Conservation (phyloP, 2,113 vertebrate species). For the Zapus hudsonius region DNA sequence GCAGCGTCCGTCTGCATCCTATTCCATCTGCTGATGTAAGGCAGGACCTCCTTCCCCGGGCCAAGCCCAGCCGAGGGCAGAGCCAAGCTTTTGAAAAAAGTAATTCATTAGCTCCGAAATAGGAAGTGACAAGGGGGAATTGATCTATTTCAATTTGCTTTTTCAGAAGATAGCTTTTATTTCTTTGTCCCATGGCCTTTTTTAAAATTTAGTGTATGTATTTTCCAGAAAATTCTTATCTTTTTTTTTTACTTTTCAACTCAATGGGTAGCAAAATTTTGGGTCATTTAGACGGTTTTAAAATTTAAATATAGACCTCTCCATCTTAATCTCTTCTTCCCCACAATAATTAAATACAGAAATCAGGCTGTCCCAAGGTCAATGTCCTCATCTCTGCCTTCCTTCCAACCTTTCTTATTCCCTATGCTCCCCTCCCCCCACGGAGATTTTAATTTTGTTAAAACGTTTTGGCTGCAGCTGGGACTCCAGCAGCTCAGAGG, state of each 20-base stretch:
- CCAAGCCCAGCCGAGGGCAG: background rate
- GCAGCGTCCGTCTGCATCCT: no score
- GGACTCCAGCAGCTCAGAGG: slow-evolving; percentile 61
- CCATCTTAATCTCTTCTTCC: background rate
- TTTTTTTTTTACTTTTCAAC: background rate
- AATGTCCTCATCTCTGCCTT: background rate
- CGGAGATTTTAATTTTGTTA: slow-evolving; percentile 78
- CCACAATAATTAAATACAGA: background rate
- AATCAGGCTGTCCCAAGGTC: background rate
- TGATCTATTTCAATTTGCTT: slow-evolving; percentile 71
- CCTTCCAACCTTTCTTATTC: slow-evolving; percentile 4
- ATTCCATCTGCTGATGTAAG: background rate
- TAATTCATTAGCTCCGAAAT: slow-evolving; percentile 73
- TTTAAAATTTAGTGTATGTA: slow-evolving; percentile 44
- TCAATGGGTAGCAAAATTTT: background rate
- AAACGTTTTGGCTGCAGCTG: slow-evolving; percentile 67
- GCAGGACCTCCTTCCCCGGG: background rate
- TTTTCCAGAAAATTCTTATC: slow-evolving; percentile 55
- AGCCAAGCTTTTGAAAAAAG: slow-evolving; percentile 61
- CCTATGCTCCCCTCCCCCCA: slow-evolving; percentile 21
- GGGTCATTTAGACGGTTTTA: slow-evolving; percentile 38
- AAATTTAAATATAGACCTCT: slow-evolving; percentile 34
- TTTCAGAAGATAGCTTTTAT: slow-evolving; percentile 56
- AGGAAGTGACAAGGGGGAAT: slow-evolving; percentile 73
- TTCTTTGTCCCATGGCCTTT: slow-evolving; percentile 47